These are phyloP conservation scores for Exaiptasia diaphana DNA, from an alignment of 64 coral and sea anemone species.

Conservation along the genomic window DNA sequence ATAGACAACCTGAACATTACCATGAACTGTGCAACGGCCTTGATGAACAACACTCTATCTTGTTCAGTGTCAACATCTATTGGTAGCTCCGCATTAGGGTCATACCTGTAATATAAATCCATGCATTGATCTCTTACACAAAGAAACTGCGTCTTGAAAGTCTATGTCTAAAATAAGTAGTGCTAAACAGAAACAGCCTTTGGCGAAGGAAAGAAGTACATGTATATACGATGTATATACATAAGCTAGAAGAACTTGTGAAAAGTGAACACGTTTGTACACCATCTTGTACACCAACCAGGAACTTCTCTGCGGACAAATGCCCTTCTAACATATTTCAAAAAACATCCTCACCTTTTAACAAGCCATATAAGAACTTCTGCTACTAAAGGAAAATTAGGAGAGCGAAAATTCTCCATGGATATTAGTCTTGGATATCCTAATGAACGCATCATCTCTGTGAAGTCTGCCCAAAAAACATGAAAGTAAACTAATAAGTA, in stretches of 20 bases:
- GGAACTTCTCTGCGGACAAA: no score
- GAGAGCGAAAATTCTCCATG: constrained; percentile 99
- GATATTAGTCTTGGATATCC: constrained; percentile 97
- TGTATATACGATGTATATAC: no score
- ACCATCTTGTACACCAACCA: no score
- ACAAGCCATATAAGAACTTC: constrained; percentile 98
- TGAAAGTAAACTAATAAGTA: neutral
- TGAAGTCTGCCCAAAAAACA: constrained; percentile 78
- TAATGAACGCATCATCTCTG: constrained; percentile 97
- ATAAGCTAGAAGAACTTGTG: no score
- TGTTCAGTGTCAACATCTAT: constrained; percentile 95
- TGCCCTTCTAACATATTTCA: neutral
- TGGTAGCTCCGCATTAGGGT: constrained; percentile 93
- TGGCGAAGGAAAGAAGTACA: no score
- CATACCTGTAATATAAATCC: constrained; percentile 89
- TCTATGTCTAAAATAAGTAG: no score
- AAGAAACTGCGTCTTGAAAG: no score
- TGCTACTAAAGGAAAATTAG: constrained; percentile 93
- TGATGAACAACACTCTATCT: constrained; percentile 94
- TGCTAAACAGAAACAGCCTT: no score
- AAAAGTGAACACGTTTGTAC: no score
- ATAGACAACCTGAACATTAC: no score
- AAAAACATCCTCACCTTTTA: constrained; percentile 40
- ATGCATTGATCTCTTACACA: no score
- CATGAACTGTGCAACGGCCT: constrained; percentile 97